Base-by-base conservation (phyloP, 1,140 invertebrate genomes). In the Diabrotica virgifera region DNA sequence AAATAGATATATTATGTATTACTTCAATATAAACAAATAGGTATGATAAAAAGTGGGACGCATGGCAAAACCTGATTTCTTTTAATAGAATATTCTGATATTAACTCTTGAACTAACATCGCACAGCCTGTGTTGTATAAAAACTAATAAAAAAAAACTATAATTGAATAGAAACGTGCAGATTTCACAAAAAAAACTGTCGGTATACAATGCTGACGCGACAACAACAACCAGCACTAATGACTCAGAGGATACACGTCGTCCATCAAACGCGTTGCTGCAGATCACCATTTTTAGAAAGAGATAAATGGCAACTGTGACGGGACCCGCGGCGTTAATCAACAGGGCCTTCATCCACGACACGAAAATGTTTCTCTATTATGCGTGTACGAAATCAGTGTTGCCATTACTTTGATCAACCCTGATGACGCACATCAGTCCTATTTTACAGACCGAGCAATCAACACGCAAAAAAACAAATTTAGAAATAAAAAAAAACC, bases 351-450 rank as follows among this genome's bases (percentile, higher is more conserved):
- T 46, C 40, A 46, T 46, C 40, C 40, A 46, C 40, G 40, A 46
- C 40, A 46, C 40, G 40, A 46, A 46, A 46, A 46, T 46, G 40
- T 46, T 46, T 46, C 40, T 46, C n/a, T n/a, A 46, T 46, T 46
- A 46, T 46, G n/a, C 40, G 40, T 46, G n/a, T 46, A n/a, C n/a
- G 40, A 46, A 46, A 46, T 46, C 40, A n/a, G 40, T 46, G 40
- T 10, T 46, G 40, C 8, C 40, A n/a, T 10, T 46, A 46, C 40
- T 46, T 46, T 46, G n/a, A 46, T 46, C 40, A 10, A 46, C 40
- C 24, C 24, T 24, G 24, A 24, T 24, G 24, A 24, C 24, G 24
- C 24, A 24, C 24, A 24, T n/a, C 24, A 24, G 24, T 24, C 24
- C 24, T 24, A 24, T 24, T 24, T 24, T 24, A 24, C 24, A 24